Evolutionary conservation across 1,140 invertebrate genomes (phyloP), one percentile per base, ranked within the genome.

Genomic region (Phocides pigmalion): DNA sequence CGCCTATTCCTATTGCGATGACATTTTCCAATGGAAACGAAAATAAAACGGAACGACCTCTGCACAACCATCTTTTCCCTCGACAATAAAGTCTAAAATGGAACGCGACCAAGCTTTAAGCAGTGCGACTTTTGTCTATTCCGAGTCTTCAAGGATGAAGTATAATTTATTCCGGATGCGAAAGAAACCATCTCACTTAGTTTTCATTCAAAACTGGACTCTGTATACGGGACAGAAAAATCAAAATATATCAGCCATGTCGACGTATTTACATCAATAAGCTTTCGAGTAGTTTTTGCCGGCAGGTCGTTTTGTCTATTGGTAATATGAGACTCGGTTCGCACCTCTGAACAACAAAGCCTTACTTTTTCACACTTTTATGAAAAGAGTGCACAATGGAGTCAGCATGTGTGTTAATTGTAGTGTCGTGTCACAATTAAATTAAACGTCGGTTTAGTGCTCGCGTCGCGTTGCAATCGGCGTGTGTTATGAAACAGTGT

Each of bases 321-420:
- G 81, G 88, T 89, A 90, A 90, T 87, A 87, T 76, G 84, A 90
- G 83, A 86, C 81, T 80, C 76, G 79, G 79, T 88, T 90, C 83
- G 81, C 87, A 85, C 87, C 86, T 90, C 78, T 78, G 72, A 90
- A 89, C 84, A 89, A 88, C 72, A 80, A 82, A 79, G 72, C 72
- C 76, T 78, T 75, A 74, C 74, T 71, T 84, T 84, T 87, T 87
- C 84, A 79, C 78, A 79, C 76, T 81, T 82, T 82, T 85, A 79
- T 86, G 75, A 79, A 79, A 80, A 84, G 64, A 68, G 71, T 64
- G 64, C 53, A 75, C 72, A 77, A 79, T 75, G 67, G 61, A 51
- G 54, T 56, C 59, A 67, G 54, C 72, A 64, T 73, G 74, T 73
- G 75, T 74, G 76, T 72, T 77, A 80, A 81, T 76, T 75, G 74